These are phyloP conservation scores for Lepidocolaptes lacrymiger DNA, from an alignment of 2,797 vertebrate genomes.

Conservation along the genomic window DNA sequence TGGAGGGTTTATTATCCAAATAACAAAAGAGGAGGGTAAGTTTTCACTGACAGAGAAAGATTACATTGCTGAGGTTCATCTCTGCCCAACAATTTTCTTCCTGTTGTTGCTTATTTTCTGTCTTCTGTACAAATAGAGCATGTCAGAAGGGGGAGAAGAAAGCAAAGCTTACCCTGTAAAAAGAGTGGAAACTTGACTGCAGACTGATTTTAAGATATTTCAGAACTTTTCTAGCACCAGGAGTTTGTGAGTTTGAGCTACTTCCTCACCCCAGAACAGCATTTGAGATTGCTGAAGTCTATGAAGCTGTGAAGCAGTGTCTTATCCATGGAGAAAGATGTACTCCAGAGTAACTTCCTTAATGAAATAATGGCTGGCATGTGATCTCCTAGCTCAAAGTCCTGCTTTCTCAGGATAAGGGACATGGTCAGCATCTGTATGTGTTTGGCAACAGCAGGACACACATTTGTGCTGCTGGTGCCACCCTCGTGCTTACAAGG, in stretches of 20 bases:
- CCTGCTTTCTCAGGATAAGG: fast-evolving
- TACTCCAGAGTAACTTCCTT: not conserved
- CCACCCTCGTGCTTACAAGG: not conserved
- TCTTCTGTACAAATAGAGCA: not conserved
- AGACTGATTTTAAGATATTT: not conserved
- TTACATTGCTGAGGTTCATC: slow-evolving; percentile 16
- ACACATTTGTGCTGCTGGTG: fast-evolving
- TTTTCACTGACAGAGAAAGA: slow-evolving; percentile 54
- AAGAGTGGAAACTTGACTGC: not conserved
- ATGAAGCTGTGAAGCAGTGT: not conserved
- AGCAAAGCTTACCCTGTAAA: not conserved
- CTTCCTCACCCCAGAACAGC: fast-evolving
- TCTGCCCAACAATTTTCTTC: not conserved
- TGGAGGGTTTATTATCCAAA: slow-evolving; percentile 50
- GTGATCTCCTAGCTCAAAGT: not conserved
- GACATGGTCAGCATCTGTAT: not conserved
- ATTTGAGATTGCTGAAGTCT: not conserved
- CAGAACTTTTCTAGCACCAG: not conserved
- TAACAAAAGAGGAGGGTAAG: slow-evolving; percentile 21
- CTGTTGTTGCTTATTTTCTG: not conserved
- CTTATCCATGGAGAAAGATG: not conserved
- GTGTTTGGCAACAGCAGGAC: not conserved
- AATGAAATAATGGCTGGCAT: not conserved
- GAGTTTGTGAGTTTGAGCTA: not conserved
- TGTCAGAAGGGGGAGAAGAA: not conserved